Evolutionary conservation across 92 coral and sea anemone species (phyloP).

Genomic region (Phenganax marumi): DNA sequence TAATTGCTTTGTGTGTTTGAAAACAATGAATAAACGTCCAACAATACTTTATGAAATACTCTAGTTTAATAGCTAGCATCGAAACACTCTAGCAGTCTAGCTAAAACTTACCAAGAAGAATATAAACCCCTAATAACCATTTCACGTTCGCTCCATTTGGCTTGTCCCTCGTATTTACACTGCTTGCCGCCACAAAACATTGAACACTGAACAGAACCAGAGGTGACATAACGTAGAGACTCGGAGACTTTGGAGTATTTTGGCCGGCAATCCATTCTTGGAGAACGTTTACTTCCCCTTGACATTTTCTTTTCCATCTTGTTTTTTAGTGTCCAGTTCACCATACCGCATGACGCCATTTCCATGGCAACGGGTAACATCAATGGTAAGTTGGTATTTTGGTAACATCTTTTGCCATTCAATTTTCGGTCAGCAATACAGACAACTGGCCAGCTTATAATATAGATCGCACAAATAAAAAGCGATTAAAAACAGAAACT

Average conservation of each 20-base stretch:
- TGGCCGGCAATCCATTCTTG: slow-evolving; percentile 76
- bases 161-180: slow-evolving; percentile 92
- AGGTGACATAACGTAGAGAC: slow-evolving; percentile 85
- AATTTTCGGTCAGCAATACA: too few relatives aligned
- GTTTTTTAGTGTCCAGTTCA: too few relatives aligned
- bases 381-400: too few relatives aligned
- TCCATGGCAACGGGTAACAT: too few relatives aligned
- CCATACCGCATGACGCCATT: too few relatives aligned
- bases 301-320: not conserved
- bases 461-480: too few relatives aligned
- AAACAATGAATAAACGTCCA: not conserved
- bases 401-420: too few relatives aligned
- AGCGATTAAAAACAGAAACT: too few relatives aligned
- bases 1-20: not conserved
- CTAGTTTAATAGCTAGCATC: not conserved
- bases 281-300: not conserved
- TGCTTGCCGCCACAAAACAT: slow-evolving; percentile 98
- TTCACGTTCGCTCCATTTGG: slow-evolving; percentile 73
- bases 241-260: slow-evolving; percentile 97
- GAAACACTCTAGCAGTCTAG: not conserved
- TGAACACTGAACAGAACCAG: slow-evolving; percentile 86
- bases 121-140: slow-evolving; percentile 87
- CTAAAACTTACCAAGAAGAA: slow-evolving; percentile 80
- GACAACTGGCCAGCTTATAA: too few relatives aligned
- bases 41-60: too few relatives aligned